A percentile compares a stretch with the other conserved stretches of the same genome.
These are phyloP conservation scores for Bembecia ichneumoniformis DNA, from an alignment of 2,888 invertebrate species.

Conservation along the genomic window DNA sequence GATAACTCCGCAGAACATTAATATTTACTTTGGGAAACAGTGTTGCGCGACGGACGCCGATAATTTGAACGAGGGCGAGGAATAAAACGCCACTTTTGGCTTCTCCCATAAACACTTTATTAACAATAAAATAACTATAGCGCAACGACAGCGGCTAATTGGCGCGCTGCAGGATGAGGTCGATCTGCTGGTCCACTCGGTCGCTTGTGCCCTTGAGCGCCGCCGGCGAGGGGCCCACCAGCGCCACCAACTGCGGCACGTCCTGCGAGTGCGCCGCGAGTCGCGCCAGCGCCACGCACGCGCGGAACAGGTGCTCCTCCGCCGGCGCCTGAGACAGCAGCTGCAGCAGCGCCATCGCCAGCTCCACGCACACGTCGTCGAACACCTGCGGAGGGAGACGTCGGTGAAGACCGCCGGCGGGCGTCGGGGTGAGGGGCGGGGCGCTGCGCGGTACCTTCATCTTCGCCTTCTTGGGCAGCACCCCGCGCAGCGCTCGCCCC, in stretches of 20 bases:
- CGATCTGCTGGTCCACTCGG: background rate
- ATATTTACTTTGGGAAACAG: too few relatives aligned
- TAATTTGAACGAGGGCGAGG: too few relatives aligned
- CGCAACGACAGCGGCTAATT: too few relatives aligned
- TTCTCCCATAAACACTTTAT: too few relatives aligned
- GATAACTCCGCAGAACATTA: too few relatives aligned
- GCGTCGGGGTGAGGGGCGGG: background rate
- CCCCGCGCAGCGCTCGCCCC: constrained; percentile 42
- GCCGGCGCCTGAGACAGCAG: constrained; percentile 84
- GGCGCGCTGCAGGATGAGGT: too few relatives aligned
- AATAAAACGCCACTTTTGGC: too few relatives aligned
- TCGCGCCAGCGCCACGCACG: constrained; percentile 82
- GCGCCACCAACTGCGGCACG: constrained; percentile 89
- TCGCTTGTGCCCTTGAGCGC: constrained; percentile 72
- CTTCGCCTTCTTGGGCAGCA: constrained; percentile 45
- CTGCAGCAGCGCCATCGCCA: constrained; percentile 92
- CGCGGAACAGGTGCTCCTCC: constrained; percentile 86
- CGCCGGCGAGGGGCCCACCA: constrained; percentile 90
- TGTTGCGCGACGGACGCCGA: too few relatives aligned
- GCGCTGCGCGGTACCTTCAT: constrained; percentile 34
- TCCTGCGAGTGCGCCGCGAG: constrained; percentile 85
- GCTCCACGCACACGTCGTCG: constrained; percentile 92
- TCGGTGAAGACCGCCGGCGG: background rate
- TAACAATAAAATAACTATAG: too few relatives aligned
- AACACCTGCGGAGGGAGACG: constrained; percentile 79